These are phyloP conservation scores for Rhamnusium bicolor DNA, from an alignment of 2,888 invertebrate genomes.

Conservation along the genomic window DNA sequence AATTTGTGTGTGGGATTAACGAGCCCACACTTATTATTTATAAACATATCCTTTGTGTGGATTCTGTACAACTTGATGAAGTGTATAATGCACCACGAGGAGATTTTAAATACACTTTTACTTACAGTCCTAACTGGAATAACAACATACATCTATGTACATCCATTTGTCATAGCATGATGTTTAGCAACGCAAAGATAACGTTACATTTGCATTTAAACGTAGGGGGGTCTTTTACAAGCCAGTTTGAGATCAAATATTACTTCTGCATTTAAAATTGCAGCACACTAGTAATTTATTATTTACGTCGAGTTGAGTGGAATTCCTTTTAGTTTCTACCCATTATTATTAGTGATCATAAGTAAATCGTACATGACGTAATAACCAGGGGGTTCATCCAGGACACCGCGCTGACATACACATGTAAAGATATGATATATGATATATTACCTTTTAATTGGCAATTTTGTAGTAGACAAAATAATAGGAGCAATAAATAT, in stretches of 20 bases:
- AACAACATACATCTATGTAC: too few species aligned
- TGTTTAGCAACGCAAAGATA: too few species aligned
- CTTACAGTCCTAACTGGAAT: neutral
- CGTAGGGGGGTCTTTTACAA: neutral
- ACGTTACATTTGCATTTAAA: neutral
- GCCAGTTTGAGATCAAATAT: neutral
- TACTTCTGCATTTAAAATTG: neutral
- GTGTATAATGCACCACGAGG: neutral
- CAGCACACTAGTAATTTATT: neutral
- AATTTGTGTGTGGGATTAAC: constrained; percentile 12
- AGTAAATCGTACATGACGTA: too few species aligned
- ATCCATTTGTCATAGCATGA: too few species aligned
- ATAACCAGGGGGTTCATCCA: too few species aligned
- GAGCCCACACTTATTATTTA: constrained; percentile 26
- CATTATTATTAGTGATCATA: too few species aligned
- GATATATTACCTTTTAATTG: too few species aligned
- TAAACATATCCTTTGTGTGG: constrained; percentile 22
- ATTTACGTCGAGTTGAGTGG: neutral
- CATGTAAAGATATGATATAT: too few species aligned
- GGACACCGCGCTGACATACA: too few species aligned
- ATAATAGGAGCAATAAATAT: too few species aligned
- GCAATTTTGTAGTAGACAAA: too few species aligned
- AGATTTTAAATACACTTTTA: constrained; percentile 9
- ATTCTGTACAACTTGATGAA: neutral
- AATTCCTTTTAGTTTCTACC: neutral